Evolutionary conservation across 35 echinoderm and acorn worm genomes (phyloP), one percentile per base, ranked within the genome.

Genomic region (Acanthaster planci): DNA sequence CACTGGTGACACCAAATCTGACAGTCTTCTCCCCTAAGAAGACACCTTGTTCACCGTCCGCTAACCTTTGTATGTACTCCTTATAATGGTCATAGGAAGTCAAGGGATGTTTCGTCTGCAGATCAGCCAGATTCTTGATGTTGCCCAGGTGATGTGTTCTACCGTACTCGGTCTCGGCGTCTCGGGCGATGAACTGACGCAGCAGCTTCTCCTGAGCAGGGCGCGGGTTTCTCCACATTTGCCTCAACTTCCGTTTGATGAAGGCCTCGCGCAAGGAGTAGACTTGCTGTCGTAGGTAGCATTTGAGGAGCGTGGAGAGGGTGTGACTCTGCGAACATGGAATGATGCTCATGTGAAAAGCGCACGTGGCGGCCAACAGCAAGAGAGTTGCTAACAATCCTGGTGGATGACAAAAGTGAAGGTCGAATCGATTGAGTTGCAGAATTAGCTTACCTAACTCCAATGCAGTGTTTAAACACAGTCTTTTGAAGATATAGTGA

Each of bases 41-140:
- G 8, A 92, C 89, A 29, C 88, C 80, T 36, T 47, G 55, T 42
- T 96, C 93, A 17, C 93, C 93, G 17, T 88, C 55, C 26, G 81
- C 76, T 8, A 85, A 83, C n/a, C 89, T 76, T 1, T 89, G 56
- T 3, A 91, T 60, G 47, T 96, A 96, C 0, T 81, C 26, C 53
- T 77, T 58, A 44, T 96, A 96, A 85, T 96, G 80, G 7, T 85
- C 77, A 77, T 96, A 96, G 29, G 30, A 38, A 8, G 93, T 96
- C 27, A 96, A 29, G 12, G 82, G 86, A 80, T 96, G 93, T 21
- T 79, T 78, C 31, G 55, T 44, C 40, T 78, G 86, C 1, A 96
- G 76, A 2, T 96, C 93, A 14, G 52, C 76, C 17, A 87, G 7
- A 16, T 16, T 51, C 14, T 52, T 55, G 8, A 96, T 88, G 52